A percentile compares a stretch with the other conserved stretches of the same genome.
These are phyloP conservation scores for Apis florea DNA, from an alignment of 1,140 invertebrate genomes.

Conservation along the genomic window DNA sequence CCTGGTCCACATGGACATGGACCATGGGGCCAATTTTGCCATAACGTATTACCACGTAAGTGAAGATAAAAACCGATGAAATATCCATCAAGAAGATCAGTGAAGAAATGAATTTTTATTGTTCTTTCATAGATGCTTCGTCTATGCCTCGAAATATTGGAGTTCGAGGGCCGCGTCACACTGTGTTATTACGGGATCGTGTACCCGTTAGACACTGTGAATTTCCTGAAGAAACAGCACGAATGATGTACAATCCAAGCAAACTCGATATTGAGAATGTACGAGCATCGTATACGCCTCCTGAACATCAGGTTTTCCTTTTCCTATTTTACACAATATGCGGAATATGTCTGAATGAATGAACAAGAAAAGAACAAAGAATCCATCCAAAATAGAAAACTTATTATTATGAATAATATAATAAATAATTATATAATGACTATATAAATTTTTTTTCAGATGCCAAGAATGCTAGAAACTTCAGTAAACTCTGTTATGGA, in stretches of 20 bases:
- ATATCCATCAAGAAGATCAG: no score
- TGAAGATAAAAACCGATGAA: constrained; percentile 11
- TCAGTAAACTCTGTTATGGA: constrained; percentile 48
- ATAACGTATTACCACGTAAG: constrained; percentile 75
- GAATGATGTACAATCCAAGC: constrained; percentile 69
- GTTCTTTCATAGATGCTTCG: constrained; percentile 53
- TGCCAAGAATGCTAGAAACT: constrained; percentile 57
- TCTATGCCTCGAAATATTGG: constrained; percentile 61
- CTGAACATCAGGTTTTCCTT: constrained; percentile 66
- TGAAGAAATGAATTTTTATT: not conserved
- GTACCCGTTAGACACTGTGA: constrained; percentile 71
- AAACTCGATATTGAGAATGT: constrained; percentile 62
- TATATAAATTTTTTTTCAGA: constrained; percentile 19
- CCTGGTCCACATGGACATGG: constrained; percentile 68
- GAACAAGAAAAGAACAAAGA: no score
- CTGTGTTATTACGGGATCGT: constrained; percentile 75
- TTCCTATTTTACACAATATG: not conserved
- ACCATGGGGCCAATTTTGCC: constrained; percentile 77
- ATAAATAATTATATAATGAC: not conserved
- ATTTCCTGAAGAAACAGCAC: constrained; percentile 69
- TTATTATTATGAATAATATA: no score
- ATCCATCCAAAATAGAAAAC: no score
- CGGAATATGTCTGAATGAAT: no score
- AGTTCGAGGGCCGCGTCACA: constrained; percentile 73
- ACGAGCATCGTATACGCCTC: constrained; percentile 61